Base-by-base conservation (phyloP, 2,888 invertebrate species). In the Gasteruption jaculator region DNA sequence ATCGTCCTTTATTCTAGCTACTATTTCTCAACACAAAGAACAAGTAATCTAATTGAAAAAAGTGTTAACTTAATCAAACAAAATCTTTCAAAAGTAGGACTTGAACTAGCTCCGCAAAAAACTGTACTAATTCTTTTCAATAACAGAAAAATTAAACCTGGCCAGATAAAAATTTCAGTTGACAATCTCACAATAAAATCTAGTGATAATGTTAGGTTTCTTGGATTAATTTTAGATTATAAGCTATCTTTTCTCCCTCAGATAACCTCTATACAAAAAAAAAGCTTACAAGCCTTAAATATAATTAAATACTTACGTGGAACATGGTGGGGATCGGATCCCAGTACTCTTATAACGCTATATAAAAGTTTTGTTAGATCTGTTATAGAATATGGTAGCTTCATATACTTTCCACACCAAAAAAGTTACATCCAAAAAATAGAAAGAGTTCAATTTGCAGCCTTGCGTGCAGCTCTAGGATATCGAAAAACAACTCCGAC, bases 331-430 rank as follows among this genome's bases (percentile, higher is more conserved):
- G 41, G 47, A 4, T 26, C 37, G 20, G 38, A 43, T 21, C 41
- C 41, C 1, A 26, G 39, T 22, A 50, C 45, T 1, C 34, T 50
- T 8, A 12, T 41, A 4, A 43, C 30, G 2, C 19, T 45, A 11
- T 47, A 50, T 30, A 49, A 48, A 34, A 50, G 47, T 18, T 39
- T 30, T 24, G 35, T 50, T 3, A 11, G 47, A 16, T 43, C 47
- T 7, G 27, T 24, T 5, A 29, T 48, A 6, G 45, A 50, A 6
- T 43, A 47, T 34, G 43, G 38, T n/a, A 25, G 37, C 11, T 43
- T 43, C 24, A 22, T 45, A 10, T 32, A 29, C 18, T n/a, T 5
- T 11, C 47, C 47, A 7, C 30, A 3, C 8, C 26, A 24, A 1
- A 32, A 41, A 19, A 30, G 15, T 4, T 10, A 21, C 5, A 20